A percentile compares a stretch with the other conserved stretches of the same genome.
phyloP scores from a whole-genome alignment of 2,888 invertebrate species.

The Seira sanloemensis region DNA sequence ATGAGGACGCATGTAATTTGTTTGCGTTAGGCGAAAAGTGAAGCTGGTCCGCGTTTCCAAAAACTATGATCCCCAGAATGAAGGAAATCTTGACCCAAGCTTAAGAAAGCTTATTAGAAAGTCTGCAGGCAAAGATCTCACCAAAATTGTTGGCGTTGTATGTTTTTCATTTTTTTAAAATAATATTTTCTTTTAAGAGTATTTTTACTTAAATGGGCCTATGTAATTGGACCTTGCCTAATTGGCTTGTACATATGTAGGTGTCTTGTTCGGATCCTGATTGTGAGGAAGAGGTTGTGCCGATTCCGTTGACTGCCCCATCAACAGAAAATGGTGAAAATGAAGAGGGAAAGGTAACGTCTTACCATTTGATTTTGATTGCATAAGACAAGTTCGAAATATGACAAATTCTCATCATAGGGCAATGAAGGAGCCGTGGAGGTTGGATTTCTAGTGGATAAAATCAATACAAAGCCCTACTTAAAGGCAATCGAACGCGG shows the following conservation, averaged over 20 bases:
- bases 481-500: slow-evolving; percentile 54
- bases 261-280: not conserved
- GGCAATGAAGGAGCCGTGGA: slow-evolving; percentile 57
- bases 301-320: not conserved
- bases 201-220: too few relatives aligned
- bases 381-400: too few relatives aligned
- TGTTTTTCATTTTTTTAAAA: not conserved
- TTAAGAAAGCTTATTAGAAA: slow-evolving; percentile 50
- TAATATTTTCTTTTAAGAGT: not conserved
- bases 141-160: slow-evolving; percentile 64
- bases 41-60: slow-evolving; percentile 65
- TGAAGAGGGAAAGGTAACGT: too few relatives aligned
- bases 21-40: slow-evolving; percentile 59
- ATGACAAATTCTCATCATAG: too few relatives aligned
- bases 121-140: slow-evolving; percentile 23
- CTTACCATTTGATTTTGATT: not conserved
- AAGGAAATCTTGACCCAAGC: slow-evolving; percentile 65
- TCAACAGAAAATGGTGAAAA: not conserved
- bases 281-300: not conserved
- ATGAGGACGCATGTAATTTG: too few relatives aligned
- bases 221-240: too few relatives aligned
- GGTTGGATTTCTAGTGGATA: slow-evolving; percentile 66
- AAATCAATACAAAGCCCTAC: slow-evolving; percentile 59
- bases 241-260: too few relatives aligned
- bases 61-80: slow-evolving; percentile 50